Evolutionary conservation across 2,888 invertebrate species (phyloP), one percentile per base, ranked within the genome.

Genomic region (Boloria euphrosyne): DNA sequence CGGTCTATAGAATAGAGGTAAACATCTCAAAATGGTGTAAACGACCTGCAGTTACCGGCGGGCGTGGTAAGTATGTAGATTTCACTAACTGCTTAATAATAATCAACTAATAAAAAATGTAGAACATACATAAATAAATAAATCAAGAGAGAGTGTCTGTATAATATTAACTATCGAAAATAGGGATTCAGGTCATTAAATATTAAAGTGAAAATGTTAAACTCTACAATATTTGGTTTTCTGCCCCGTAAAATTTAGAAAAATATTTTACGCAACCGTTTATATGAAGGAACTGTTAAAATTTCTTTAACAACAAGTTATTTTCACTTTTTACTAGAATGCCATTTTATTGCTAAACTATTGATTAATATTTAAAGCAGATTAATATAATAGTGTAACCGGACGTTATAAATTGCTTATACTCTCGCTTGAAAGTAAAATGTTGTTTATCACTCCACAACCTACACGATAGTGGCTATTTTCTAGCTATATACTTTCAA

Each of bases 31-130:
- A 49, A 50, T 49, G 49, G 17, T 65, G 50, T 69, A 54, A 65
- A 69, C 58, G 52, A 16, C 74, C 75, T 71, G 70, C 73, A 69
- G 73, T 66, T 75, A 73, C 73, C 69, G 74, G 73, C 31, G 6
- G 31, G 31, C 22, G 22, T 22, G 22, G 70, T 75, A 76, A 71
- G 74, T 74, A 72, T 68, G 75, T 75, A 64, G 76, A 78, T 77
- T 80, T 80, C 80, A 38, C 59, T 50, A 59, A 74, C 70, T 71
- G 71, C 73, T 78, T 80, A 80, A 79, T 80, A 80, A 79, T 82
- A 81, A 78, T 79, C 74, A 73, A 71, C 71, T 76, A 76, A 78
- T 78, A 78, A 77, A 75, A 82, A 80, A 84, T 84, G 80, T 85
- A 74, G 84, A 81, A 84, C 82, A 78, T 77, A 74, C 76, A 79